phyloP scores from a whole-genome alignment of 1,140 invertebrate species.

The Drosophila kepulauana region DNA sequence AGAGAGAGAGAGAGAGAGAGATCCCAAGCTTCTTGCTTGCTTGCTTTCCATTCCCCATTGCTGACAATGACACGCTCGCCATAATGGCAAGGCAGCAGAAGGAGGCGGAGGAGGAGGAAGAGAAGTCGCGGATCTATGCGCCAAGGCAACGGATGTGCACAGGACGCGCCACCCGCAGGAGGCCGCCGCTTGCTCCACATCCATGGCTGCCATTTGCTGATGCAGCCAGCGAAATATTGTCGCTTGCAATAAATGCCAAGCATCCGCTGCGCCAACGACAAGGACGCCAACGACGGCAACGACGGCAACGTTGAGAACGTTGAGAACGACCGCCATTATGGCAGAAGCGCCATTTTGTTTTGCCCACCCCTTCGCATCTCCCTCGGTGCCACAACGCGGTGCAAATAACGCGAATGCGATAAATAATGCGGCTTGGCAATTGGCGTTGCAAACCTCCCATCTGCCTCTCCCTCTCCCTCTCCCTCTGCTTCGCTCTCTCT shows the following conservation, averaged over 20 bases:
- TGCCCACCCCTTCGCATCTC: slow-evolving; percentile 3
- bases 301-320: background rate
- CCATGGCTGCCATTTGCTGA: slow-evolving; percentile 9
- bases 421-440: slow-evolving; percentile 79
- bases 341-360: slow-evolving; percentile 72
- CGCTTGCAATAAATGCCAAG: slow-evolving; percentile 81
- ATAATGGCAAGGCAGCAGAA: slow-evolving; percentile 20
- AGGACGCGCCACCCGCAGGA: slow-evolving; percentile 29
- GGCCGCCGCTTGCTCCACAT: slow-evolving; percentile 18
- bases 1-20: background rate
- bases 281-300: slow-evolving; percentile 37
- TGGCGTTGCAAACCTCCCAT: slow-evolving; percentile 42
- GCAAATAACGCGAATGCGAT: slow-evolving; percentile 69
- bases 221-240: slow-evolving; percentile 75
- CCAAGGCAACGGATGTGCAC: slow-evolving; percentile 41
- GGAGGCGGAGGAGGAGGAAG: background rate
- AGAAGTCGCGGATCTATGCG: slow-evolving; percentile 28
- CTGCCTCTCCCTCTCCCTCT: background rate
- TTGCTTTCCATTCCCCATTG: background rate
- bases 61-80: slow-evolving; percentile 47
- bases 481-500: background rate
- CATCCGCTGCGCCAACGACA: slow-evolving; percentile 74
- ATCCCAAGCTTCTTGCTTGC: background rate
- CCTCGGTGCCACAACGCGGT: background rate
- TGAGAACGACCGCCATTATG: slow-evolving; percentile 62